Percentiles rank a stretch among this genome's conserved stretches.
These are phyloP conservation scores for Acanthosepion esculentum DNA, from an alignment of 2,888 invertebrate species.

Conservation along the genomic window DNA sequence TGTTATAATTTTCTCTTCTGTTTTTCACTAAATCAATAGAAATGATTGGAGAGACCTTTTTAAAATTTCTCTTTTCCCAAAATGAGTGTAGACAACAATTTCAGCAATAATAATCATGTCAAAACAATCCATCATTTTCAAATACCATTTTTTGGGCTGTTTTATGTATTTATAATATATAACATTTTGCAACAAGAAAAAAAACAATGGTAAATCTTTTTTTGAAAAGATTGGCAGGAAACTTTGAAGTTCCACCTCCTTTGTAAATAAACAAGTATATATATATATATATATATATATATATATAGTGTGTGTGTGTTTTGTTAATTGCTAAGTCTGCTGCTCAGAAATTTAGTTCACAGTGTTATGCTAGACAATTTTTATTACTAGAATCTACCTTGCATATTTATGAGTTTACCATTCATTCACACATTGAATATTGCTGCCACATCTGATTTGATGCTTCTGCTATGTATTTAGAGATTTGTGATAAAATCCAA, in stretches of 20 bases:
- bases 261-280: too few relatives aligned
- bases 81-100: background rate
- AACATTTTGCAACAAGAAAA: background rate
- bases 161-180: background rate
- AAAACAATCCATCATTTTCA: background rate
- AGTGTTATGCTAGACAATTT: too few relatives aligned
- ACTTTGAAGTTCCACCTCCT: background rate
- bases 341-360: too few relatives aligned
- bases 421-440: too few relatives aligned
- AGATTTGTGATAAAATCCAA: too few relatives aligned
- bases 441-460: too few relatives aligned
- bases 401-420: too few relatives aligned
- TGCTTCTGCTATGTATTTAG: too few relatives aligned
- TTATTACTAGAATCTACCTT: too few relatives aligned
- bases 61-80: background rate
- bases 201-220: background rate
- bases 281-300: too few relatives aligned
- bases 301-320: too few relatives aligned
- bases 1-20: background rate
- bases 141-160: background rate
- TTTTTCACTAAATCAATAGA: background rate
- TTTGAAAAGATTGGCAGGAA: background rate
- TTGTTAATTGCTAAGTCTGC: too few relatives aligned
- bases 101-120: background rate
- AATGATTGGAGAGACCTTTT: background rate